phyloP scores from a whole-genome alignment of 2,113 vertebrate genomes.

The Hucho hucho region DNA sequence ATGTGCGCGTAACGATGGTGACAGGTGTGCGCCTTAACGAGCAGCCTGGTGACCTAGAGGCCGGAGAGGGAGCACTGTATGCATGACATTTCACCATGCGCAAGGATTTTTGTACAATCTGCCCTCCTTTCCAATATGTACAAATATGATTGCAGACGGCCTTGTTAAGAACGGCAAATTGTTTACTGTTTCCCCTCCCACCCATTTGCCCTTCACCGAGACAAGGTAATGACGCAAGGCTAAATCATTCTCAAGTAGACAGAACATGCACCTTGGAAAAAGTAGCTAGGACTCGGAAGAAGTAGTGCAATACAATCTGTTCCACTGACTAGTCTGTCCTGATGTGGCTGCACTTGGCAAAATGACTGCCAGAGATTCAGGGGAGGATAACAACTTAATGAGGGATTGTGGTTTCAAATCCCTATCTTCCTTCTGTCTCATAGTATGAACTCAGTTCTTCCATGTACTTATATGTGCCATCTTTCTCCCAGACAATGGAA shows the following conservation, averaged over 20 bases:
- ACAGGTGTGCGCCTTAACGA: no score
- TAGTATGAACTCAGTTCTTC: not conserved
- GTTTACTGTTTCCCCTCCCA: not conserved
- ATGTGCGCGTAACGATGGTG: no score
- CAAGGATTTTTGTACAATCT: not conserved
- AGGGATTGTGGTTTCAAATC: not conserved
- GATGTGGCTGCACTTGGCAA: not conserved
- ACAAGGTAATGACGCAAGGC: constrained; percentile 18
- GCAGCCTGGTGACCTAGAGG: no score
- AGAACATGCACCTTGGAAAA: not conserved
- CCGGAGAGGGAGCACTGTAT: no score
- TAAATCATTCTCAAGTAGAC: constrained; percentile 32
- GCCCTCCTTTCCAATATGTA: not conserved
- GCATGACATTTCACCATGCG: not conserved
- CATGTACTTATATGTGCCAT: not conserved
- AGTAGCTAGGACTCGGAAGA: not conserved
- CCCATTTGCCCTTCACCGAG: not conserved
- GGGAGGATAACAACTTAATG: not conserved
- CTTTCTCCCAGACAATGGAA: not conserved
- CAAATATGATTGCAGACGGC: not conserved
- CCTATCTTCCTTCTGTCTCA: not conserved
- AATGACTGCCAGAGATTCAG: not conserved
- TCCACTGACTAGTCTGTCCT: not conserved
- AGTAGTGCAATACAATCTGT: constrained; percentile 21
- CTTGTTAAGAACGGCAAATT: not conserved